Evolutionary conservation across 1,140 invertebrate genomes (phyloP).

Genomic region (Neotoxoptera formosana): DNA sequence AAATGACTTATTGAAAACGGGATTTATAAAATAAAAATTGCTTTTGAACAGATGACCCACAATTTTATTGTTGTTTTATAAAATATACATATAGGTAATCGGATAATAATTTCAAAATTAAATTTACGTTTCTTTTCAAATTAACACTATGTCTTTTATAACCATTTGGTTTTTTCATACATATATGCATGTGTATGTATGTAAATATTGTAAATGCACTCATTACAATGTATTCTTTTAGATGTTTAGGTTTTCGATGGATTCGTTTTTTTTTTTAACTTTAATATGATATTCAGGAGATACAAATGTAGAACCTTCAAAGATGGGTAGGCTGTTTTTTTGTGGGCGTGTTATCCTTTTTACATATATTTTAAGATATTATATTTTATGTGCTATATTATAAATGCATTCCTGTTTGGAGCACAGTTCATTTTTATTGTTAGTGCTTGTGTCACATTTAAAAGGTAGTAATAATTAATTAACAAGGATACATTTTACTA

Average conservation of each 20-base stretch:
- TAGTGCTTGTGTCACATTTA: background rate
- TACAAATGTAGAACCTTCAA: background rate
- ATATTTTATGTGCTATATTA: background rate
- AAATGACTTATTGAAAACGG: background rate
- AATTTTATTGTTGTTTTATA: background rate
- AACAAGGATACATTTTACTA: too few species aligned
- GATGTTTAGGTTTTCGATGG: background rate
- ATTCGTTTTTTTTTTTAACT: background rate
- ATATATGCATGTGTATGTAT: background rate
- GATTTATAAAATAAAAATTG: constrained; percentile 9
- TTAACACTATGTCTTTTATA: background rate
- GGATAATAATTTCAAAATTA: background rate
- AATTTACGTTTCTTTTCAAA: background rate
- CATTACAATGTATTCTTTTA: background rate
- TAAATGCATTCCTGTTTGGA: background rate
- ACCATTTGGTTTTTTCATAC: background rate
- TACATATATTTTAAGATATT: background rate
- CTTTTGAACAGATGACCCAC: background rate
- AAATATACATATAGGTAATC: background rate
- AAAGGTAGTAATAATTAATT: background rate
- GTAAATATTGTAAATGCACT: background rate
- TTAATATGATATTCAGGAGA: background rate
- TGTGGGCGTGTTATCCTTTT: background rate
- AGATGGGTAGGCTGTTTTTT: background rate
- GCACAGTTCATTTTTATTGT: background rate